These are phyloP conservation scores for Turritopsis dohrnii DNA, from an alignment of 30 jellyfish, hydroid and myxozoan genomes.

Conservation along the genomic window DNA sequence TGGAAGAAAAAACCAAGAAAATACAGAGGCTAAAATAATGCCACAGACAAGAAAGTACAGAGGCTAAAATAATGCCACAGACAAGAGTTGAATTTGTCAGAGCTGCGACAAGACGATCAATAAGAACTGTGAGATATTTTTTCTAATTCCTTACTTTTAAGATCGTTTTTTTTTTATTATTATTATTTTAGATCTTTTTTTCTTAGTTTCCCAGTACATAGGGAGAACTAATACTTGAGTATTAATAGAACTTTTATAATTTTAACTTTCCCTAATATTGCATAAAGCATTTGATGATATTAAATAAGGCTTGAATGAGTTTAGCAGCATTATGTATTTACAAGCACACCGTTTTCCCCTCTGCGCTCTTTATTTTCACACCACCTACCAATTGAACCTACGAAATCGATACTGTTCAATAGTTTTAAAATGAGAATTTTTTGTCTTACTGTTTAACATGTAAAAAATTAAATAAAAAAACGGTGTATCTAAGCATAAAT, in stretches of 20 bases:
- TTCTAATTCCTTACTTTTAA: too few relatives aligned
- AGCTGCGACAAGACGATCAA: background rate
- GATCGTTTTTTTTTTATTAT: too few relatives aligned
- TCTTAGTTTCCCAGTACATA: too few relatives aligned
- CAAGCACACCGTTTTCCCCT: background rate
- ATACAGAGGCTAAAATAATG: background rate
- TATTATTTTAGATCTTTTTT: too few relatives aligned
- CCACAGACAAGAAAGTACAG: background rate
- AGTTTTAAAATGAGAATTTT: background rate
- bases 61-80: background rate
- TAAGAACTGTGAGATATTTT: background rate
- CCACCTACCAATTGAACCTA: background rate
- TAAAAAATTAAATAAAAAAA: too few relatives aligned
- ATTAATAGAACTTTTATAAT: too few relatives aligned
- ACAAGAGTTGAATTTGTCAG: background rate
- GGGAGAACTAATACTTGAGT: too few relatives aligned
- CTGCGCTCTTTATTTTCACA: background rate
- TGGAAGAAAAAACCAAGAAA: background rate
- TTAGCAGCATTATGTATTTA: background rate
- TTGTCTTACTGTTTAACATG: background rate
- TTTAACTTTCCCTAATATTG: too few relatives aligned
- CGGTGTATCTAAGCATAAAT: background rate
- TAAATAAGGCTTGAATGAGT: background rate
- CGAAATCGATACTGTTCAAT: background rate
- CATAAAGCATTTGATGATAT: background rate